A percentile compares a stretch with the other conserved stretches of the same genome.
Evolutionary conservation across 2,113 vertebrate genomes (phyloP).

Genomic region (Xenopus borealis): DNA sequence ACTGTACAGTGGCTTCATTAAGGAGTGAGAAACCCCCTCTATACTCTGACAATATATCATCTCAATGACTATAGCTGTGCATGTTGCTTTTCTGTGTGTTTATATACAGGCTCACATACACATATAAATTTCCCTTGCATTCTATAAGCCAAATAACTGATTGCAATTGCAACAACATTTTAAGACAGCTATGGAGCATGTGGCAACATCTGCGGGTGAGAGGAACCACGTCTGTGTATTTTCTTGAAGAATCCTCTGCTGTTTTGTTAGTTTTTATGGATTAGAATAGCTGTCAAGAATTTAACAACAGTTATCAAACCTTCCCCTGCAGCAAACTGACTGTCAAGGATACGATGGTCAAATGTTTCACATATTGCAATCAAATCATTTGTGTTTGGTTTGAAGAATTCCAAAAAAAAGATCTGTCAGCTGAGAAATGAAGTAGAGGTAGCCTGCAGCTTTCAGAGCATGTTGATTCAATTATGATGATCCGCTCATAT

Average conservation of each 20-base stretch:
- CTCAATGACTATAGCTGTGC: no score
- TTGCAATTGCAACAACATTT: no score
- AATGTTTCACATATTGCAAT: constrained; percentile 67
- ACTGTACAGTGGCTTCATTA: no score
- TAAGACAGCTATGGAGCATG: background rate
- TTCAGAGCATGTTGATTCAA: constrained; percentile 67
- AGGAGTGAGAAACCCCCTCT: no score
- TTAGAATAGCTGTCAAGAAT: constrained; percentile 62
- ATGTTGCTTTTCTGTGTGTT: no score
- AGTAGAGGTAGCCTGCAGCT: constrained; percentile 61
- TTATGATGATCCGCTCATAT: constrained; percentile 68
- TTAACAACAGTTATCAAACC: constrained; percentile 68
- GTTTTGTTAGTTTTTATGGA: constrained; percentile 50
- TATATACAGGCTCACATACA: no score
- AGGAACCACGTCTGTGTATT: constrained; percentile 40
- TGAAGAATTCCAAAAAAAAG: constrained; percentile 62
- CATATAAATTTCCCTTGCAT: no score
- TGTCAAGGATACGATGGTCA: constrained; percentile 65
- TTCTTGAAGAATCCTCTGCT: constrained; percentile 47
- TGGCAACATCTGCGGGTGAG: constrained; percentile 16
- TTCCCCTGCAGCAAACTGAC: constrained; percentile 57
- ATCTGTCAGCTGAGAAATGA: constrained; percentile 67
- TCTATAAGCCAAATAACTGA: no score
- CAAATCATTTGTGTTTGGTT: constrained; percentile 63
- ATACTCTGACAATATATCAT: no score